Evolutionary conservation across 2,113 vertebrate genomes (phyloP), one percentile per base, ranked within the genome.

Genomic region (Corythoichthys intestinalis): DNA sequence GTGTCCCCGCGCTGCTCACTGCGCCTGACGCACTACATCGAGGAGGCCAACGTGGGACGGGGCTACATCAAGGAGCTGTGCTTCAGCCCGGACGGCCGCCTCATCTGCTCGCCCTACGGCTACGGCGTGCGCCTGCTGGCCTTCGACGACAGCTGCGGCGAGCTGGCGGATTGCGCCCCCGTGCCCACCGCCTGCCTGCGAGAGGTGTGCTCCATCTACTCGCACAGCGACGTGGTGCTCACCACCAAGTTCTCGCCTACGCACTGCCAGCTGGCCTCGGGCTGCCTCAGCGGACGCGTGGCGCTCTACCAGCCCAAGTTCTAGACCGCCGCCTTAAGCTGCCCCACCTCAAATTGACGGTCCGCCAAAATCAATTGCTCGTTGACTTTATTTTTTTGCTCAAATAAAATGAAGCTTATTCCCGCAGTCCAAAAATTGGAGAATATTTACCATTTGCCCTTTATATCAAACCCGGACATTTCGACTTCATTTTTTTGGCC

Each of bases 171-270:
- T 93, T 97, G 96, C 86, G 85, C 96, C 84, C 96, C 96, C 52
- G 93, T 93, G 80, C 94, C 94, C 89, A 95, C 96, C 67, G 92
- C 94, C 78, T 90, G 92, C 72, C 91, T 99, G 74, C 89, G 93
- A 47, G 97, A 98, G 89, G 94, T 98, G 57, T 94, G 97, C 71
- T 96, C 96, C 73, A 93, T 99, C 73, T 99, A 98, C 89, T 98
- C 96, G 8, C 97, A 99, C 84, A 96, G 94, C 1, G 97, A 99
- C 3, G 97, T 99, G 86, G 97, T 99, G 74, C 94, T 99, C 83
- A 98, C 97, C 74, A 98, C 97, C 72, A 99, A 99, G 92, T 99
- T 99, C 89, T 99, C 97, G 70, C 97, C 97, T 20, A 98, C 96
- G 0, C 97, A 99, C 87, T 99, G 97, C 92, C 97, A 99, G 94